phyloP scores from a whole-genome alignment of 2,113 vertebrate genomes.

The Lampris incognitus region DNA sequence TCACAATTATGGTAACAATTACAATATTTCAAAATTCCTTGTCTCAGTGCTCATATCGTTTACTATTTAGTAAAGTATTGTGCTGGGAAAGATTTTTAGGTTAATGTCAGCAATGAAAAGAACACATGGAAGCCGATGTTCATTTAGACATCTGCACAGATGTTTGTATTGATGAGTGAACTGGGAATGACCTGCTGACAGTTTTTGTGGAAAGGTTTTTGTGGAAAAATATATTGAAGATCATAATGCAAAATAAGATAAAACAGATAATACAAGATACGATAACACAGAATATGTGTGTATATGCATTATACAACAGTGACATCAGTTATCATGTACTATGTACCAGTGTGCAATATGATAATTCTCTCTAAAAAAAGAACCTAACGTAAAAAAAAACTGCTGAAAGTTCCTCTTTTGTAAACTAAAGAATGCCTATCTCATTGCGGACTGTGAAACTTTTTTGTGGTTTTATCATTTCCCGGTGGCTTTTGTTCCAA shows the following conservation, averaged over 20 bases:
- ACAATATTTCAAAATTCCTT: too few species aligned
- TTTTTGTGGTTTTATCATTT: not conserved
- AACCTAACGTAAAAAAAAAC: not conserved
- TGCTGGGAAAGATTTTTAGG: too few species aligned
- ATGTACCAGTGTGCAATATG: not conserved
- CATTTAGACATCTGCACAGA: too few species aligned
- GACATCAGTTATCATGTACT: not conserved
- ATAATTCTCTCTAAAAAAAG: not conserved
- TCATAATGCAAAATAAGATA: not conserved
- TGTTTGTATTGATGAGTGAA: too few species aligned
- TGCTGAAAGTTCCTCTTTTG: not conserved
- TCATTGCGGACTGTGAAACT: not conserved
- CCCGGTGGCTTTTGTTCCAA: not conserved
- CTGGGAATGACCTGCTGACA: too few species aligned
- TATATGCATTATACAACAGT: not conserved
- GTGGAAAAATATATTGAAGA: not conserved
- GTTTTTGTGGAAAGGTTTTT: not conserved
- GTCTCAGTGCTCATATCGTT: too few species aligned
- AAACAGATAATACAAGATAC: not conserved
- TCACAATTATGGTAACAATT: too few species aligned
- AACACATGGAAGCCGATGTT: too few species aligned
- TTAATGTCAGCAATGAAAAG: too few species aligned
- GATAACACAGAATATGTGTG: not conserved
- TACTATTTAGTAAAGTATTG: too few species aligned
- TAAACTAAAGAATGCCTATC: not conserved